Percentiles rank a stretch among this genome's conserved stretches.
Evolutionary conservation across 2,113 vertebrate species (phyloP).

Genomic region (Bos javanicus): DNA sequence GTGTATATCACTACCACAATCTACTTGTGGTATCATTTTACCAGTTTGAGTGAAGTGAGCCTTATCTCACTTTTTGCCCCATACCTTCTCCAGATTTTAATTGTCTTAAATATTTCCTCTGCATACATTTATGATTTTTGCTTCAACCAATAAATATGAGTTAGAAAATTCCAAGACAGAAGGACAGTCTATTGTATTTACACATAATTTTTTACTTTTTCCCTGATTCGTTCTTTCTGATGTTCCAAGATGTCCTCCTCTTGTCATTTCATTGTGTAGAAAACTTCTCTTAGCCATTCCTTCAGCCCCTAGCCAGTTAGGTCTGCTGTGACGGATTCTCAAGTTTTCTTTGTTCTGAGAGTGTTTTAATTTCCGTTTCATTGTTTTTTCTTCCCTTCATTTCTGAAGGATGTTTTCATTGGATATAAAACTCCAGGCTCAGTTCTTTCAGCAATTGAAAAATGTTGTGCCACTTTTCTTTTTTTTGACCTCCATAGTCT

Average conservation of each 20-base stretch:
- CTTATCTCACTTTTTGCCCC: background rate
- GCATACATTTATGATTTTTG: background rate
- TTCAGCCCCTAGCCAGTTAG: background rate
- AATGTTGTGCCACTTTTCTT: background rate
- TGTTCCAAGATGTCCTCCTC: background rate
- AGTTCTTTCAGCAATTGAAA: background rate
- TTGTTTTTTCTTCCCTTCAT: background rate
- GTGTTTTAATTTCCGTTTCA: background rate
- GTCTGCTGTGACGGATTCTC: background rate
- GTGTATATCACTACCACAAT: background rate
- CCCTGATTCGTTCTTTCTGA: background rate
- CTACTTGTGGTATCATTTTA: background rate
- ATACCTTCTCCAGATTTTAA: background rate
- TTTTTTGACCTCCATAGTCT: background rate
- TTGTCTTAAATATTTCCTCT: background rate
- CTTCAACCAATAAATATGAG: background rate
- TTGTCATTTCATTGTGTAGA: background rate
- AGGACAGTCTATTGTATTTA: background rate
- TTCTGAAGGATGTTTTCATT: background rate
- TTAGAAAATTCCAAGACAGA: background rate
- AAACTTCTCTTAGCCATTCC: background rate
- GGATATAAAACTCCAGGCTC: background rate
- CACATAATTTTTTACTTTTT: background rate
- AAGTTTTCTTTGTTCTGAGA: background rate
- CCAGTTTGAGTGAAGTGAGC: background rate